Percentiles rank a stretch among this genome's conserved stretches.
These are phyloP conservation scores for Anableps anableps DNA, from an alignment of 2,797 vertebrate species.

Conservation along the genomic window DNA sequence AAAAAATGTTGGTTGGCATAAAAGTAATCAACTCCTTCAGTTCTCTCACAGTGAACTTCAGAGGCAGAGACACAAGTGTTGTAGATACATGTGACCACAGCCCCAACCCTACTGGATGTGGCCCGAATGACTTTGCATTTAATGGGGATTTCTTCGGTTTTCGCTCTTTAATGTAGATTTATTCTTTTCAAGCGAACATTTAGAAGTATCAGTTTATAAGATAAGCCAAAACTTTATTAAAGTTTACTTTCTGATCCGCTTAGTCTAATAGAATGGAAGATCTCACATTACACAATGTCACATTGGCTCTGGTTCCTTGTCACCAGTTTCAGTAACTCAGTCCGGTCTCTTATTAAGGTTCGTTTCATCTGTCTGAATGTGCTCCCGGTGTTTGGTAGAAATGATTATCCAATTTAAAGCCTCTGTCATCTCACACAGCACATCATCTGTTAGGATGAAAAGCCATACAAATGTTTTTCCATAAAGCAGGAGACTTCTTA, in stretches of 20 bases:
- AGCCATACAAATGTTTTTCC: neutral
- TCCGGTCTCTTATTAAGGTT: neutral
- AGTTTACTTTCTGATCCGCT: neutral
- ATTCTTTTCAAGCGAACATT: neutral
- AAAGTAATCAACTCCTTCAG: too few relatives aligned
- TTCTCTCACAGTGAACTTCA: too few relatives aligned
- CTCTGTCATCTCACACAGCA: constrained; percentile 1
- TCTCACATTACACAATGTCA: neutral
- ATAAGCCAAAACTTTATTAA: neutral
- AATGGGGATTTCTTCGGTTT: neutral
- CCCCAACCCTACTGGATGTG: too few relatives aligned
- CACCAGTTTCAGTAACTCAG: neutral
- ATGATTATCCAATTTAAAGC: constrained; percentile 3
- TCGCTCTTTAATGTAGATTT: too few relatives aligned
- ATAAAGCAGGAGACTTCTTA: neutral
- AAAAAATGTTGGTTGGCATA: too few relatives aligned
- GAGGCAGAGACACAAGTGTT: too few relatives aligned
- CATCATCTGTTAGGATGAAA: neutral
- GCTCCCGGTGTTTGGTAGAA: neutral
- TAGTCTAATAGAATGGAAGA: neutral
- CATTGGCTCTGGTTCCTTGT: neutral
- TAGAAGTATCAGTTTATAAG: neutral
- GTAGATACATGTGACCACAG: too few relatives aligned
- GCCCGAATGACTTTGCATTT: too few relatives aligned
- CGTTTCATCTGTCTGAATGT: constrained; percentile 2